phyloP scores from a whole-genome alignment of 2,888 invertebrate genomes.

The Leptogaster cylindrica region DNA sequence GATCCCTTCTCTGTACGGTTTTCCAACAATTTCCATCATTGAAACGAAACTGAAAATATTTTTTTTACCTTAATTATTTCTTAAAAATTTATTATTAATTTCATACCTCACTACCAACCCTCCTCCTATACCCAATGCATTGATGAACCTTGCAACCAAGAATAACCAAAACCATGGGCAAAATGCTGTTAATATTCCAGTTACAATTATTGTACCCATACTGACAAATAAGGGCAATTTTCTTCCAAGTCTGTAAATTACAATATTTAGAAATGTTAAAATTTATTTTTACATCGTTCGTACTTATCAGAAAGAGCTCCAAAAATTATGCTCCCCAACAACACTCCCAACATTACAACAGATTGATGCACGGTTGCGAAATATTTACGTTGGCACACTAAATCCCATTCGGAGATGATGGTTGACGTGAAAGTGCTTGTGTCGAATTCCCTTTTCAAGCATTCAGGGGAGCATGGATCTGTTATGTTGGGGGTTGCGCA shows the following conservation, averaged over 20 bases:
- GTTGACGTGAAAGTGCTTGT: conserved; percentile 70
- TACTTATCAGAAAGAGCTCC: conserved; percentile 77
- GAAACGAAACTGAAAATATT: conserved; percentile 66
- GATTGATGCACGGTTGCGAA: conserved; percentile 75
- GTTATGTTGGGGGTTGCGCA: conserved; percentile 56
- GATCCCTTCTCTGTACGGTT: conserved; percentile 59
- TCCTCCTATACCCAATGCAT: conserved; percentile 77
- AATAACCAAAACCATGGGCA: conserved; percentile 70
- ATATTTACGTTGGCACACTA: conserved; percentile 72
- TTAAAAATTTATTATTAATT: neutral
- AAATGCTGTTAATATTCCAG: conserved; percentile 73
- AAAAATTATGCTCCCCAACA: conserved; percentile 75
- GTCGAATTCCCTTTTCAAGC: conserved; percentile 68
- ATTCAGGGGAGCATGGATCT: conserved; percentile 64
- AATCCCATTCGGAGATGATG: conserved; percentile 75
- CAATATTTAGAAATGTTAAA: too few relatives aligned
- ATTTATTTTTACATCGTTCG: conserved; percentile 50
- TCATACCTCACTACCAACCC: conserved; percentile 71
- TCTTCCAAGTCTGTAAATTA: conserved; percentile 77
- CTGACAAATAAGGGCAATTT: conserved; percentile 73
- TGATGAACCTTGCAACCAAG: conserved; percentile 70
- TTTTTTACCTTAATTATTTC: neutral
- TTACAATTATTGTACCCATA: conserved; percentile 71
- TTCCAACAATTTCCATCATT: conserved; percentile 69
- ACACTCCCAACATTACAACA: conserved; percentile 76